These are phyloP conservation scores for Pteronura brasiliensis DNA, from an alignment of 2,113 vertebrate genomes.

Conservation along the genomic window DNA sequence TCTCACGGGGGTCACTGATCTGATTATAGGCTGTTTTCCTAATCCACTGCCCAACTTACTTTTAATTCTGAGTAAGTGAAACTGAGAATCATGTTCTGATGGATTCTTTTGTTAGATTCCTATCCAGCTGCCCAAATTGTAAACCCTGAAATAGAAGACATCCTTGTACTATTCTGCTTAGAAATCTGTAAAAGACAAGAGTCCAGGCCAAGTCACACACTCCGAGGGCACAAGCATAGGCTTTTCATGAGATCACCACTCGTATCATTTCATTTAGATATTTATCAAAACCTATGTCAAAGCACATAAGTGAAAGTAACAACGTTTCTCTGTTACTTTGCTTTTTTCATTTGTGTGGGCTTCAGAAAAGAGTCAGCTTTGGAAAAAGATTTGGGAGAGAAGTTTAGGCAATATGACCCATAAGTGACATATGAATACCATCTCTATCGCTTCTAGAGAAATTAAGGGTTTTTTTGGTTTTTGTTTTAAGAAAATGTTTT, in stretches of 20 bases:
- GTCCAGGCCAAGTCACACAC: not conserved
- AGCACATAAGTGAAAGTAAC: not conserved
- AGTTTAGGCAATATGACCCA: not conserved
- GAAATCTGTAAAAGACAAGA: not conserved
- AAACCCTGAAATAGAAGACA: not conserved
- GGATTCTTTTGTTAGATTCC: conserved; percentile 37
- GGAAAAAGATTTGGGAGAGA: not conserved
- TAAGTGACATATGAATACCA: conserved; percentile 24
- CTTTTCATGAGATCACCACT: not conserved
- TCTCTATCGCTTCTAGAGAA: not conserved
- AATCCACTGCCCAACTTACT: not conserved
- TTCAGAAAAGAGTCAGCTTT: not conserved
- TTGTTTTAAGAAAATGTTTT: not conserved
- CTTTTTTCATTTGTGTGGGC: not conserved
- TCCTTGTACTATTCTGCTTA: not conserved
- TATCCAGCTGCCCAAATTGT: not conserved
- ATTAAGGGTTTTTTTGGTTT: not conserved
- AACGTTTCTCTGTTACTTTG: not conserved
- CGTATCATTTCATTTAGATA: fast-evolving
- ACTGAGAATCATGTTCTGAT: conserved; percentile 1
- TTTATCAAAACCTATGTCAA: not conserved
- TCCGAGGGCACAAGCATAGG: not conserved
- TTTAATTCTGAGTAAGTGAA: conserved; percentile 54
- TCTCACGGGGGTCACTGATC: conserved; percentile 31
- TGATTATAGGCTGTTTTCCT: conserved; percentile 60